phyloP scores from a whole-genome alignment of 2,113 vertebrate genomes.

The Tachysurus fulvidraco region DNA sequence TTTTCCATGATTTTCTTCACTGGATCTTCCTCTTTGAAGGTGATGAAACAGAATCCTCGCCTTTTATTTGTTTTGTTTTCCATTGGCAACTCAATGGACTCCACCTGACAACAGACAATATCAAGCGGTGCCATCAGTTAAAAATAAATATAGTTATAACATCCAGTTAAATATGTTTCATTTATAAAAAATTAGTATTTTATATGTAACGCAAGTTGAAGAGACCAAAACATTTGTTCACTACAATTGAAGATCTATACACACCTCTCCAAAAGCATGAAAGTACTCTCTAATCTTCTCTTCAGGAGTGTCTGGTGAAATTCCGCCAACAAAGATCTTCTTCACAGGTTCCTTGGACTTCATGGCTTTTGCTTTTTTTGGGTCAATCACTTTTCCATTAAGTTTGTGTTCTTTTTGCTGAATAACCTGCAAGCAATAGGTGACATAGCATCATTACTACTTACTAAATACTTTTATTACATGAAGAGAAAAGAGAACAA shows the following conservation, averaged over 20 bases:
- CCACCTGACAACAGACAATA: conserved; percentile 75
- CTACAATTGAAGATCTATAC: background rate
- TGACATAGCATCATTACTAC: background rate
- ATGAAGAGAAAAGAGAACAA: background rate
- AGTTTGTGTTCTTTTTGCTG: conserved; percentile 97
- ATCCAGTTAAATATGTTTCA: background rate
- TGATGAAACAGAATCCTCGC: conserved; percentile 98
- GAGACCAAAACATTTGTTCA: background rate
- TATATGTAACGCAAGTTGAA: background rate
- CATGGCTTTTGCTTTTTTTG: conserved; percentile 99
- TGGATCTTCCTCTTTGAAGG: conserved; percentile 94
- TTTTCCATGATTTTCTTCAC: conserved; percentile 99
- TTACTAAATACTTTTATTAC: background rate
- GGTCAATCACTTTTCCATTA: conserved; percentile 98
- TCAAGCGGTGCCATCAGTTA: background rate
- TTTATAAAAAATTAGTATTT: background rate
- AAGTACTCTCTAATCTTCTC: conserved; percentile 99
- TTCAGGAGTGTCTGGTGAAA: conserved; percentile 96
- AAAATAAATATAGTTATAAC: background rate
- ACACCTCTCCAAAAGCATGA: conserved; percentile 92
- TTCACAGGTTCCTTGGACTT: conserved; percentile 97
- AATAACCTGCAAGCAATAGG: conserved; percentile 80
- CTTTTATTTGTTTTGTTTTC: conserved; percentile 99
- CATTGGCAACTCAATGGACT: conserved; percentile 97
- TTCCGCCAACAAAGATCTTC: conserved; percentile 98